These are phyloP conservation scores for Nineta flava DNA, from an alignment of 2,888 invertebrate species.

Conservation along the genomic window DNA sequence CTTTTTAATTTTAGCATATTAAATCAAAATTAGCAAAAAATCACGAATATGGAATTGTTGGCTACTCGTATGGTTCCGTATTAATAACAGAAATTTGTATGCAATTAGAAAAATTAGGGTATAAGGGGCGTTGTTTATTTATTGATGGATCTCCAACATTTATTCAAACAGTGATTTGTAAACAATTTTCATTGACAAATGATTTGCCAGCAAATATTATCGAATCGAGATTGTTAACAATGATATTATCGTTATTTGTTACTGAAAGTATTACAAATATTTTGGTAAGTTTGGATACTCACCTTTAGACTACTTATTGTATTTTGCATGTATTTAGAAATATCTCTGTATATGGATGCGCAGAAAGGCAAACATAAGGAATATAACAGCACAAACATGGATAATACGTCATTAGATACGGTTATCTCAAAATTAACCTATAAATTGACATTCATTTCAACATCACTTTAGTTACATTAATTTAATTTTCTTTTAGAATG, in stretches of 20 bases:
- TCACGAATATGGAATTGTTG: conserved; percentile 37
- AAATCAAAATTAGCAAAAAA: not conserved
- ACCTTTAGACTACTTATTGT: no score
- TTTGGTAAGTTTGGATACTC: no score
- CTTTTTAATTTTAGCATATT: not conserved
- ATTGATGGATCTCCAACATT: conserved; percentile 68
- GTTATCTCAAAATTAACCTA: no score
- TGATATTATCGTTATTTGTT: not conserved
- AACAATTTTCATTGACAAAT: not conserved
- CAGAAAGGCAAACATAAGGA: no score
- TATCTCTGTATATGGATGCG: no score
- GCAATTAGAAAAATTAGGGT: conserved; percentile 49
- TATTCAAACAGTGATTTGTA: conserved; percentile 32
- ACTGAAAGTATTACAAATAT: not conserved
- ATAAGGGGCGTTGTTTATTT: conserved; percentile 45
- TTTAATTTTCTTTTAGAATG: conserved; percentile 17
- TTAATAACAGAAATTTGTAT: conserved; percentile 62
- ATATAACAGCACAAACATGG: no score
- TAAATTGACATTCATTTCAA: no score
- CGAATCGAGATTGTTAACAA: not conserved
- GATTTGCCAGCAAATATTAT: not conserved
- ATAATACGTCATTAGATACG: no score
- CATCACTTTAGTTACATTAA: no score
- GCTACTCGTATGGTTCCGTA: conserved; percentile 77
- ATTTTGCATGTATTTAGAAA: no score